These are phyloP conservation scores for Drosophila parvula DNA, from an alignment of 1,140 invertebrate genomes.

Conservation along the genomic window DNA sequence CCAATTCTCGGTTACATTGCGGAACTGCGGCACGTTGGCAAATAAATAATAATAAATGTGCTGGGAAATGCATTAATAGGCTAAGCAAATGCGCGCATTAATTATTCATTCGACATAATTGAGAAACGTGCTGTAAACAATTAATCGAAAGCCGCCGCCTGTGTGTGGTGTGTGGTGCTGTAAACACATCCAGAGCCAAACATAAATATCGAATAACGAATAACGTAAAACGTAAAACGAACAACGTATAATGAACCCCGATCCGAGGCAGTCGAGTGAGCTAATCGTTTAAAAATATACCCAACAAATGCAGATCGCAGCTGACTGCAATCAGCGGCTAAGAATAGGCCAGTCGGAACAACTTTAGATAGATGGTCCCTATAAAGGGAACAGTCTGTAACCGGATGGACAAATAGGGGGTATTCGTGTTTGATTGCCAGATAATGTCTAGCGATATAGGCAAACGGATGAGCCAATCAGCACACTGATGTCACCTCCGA, in stretches of 20 bases:
- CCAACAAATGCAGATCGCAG: constrained; percentile 26
- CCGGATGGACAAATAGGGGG: constrained; percentile 19
- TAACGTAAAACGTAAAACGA: neutral
- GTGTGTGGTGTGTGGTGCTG: neutral
- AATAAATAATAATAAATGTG: constrained; percentile 74
- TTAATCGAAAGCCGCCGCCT: constrained; percentile 31
- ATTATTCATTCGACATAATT: constrained; percentile 62
- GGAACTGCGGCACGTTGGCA: constrained; percentile 66
- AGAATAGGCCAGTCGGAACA: constrained; percentile 46
- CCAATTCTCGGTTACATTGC: constrained; percentile 53
- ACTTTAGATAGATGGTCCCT: constrained; percentile 21
- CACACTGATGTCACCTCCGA: constrained; percentile 48
- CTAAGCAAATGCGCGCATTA: constrained; percentile 50
- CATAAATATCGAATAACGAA: constrained; percentile 51
- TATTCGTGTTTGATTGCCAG: constrained; percentile 30
- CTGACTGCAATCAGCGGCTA: constrained; percentile 42
- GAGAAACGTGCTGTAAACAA: constrained; percentile 69
- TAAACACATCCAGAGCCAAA: constrained; percentile 45
- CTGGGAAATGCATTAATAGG: constrained; percentile 66
- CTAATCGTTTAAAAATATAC: constrained; percentile 65
- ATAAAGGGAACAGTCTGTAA: constrained; percentile 19
- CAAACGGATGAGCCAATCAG: constrained; percentile 54
- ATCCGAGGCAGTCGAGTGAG: constrained; percentile 26
- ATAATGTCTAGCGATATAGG: constrained; percentile 49
- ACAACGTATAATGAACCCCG: constrained; percentile 7